Evolutionary conservation across 2,888 invertebrate genomes (phyloP).

Genomic region (Lepidocyrtoides sp.): DNA sequence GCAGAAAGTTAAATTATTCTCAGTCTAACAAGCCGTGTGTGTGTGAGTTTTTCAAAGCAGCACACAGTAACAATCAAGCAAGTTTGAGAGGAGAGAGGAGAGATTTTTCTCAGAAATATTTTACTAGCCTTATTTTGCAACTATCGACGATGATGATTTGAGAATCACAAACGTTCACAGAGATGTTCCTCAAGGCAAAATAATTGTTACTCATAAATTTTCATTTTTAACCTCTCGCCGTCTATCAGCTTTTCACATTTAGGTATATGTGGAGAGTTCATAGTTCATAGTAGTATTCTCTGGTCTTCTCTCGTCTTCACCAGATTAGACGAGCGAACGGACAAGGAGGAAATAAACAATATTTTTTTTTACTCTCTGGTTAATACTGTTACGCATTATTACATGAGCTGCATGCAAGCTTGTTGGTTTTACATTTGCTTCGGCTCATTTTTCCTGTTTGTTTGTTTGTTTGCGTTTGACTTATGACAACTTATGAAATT

Average conservation of each 20-base stretch:
- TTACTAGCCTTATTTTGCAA: conserved; percentile 60
- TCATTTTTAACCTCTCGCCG: conserved; percentile 60
- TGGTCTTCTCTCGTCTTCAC: no score
- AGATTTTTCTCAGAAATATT: background rate
- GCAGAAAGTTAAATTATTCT: conserved; percentile 10
- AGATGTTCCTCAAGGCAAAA: conserved; percentile 54
- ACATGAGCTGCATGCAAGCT: background rate
- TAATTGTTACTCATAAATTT: conserved; percentile 75
- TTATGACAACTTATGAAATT: background rate
- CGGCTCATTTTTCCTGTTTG: conserved; percentile 2
- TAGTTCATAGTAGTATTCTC: conserved; percentile 37
- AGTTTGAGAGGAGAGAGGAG: no score
- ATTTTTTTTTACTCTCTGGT: background rate
- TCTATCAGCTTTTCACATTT: background rate
- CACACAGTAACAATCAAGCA: conserved; percentile 40
- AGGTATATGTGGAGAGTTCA: conserved; percentile 49
- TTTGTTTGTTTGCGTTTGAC: background rate
- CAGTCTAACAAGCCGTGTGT: background rate
- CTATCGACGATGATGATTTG: background rate
- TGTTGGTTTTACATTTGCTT: background rate
- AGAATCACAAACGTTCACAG: conserved; percentile 38
- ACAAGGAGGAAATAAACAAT: background rate
- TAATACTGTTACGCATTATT: background rate
- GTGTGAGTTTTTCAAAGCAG: no score
- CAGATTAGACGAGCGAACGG: no score